These are phyloP conservation scores for Takifugu rubripes DNA, from an alignment of 2,797 vertebrate species.

Conservation along the genomic window DNA sequence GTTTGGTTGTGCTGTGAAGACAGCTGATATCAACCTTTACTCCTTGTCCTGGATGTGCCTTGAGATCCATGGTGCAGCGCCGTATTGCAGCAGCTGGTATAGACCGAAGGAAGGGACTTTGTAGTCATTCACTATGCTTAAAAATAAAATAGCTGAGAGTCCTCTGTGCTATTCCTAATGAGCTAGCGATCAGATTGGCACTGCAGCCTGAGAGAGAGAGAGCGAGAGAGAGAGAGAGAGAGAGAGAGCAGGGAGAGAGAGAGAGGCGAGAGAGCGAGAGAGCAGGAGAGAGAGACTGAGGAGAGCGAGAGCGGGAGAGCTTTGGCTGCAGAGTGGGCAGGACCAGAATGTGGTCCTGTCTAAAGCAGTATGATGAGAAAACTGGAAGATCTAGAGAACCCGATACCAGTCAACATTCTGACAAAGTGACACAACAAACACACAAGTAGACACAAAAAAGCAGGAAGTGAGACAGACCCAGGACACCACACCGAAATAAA, in stretches of 20 bases:
- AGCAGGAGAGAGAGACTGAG: conserved; percentile 6
- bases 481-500: conserved; percentile 26
- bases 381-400: not conserved
- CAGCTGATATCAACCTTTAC: conserved; percentile 31
- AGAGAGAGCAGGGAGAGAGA: conserved; percentile 11
- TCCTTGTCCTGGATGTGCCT: conserved; percentile 27
- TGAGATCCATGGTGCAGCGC: conserved; percentile 17
- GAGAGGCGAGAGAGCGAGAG: conserved; percentile 19
- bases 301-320: conserved; percentile 14
- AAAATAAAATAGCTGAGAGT: conserved; percentile 21
- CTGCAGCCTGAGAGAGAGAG: conserved; percentile 50
- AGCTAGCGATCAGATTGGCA: conserved; percentile 39
- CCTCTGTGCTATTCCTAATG: conserved; percentile 52
- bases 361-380: conserved; percentile 47
- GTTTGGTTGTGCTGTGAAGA: conserved; percentile 40
- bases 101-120: conserved; percentile 13
- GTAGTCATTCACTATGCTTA: conserved; percentile 20
- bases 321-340: conserved; percentile 63
- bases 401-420: no score
- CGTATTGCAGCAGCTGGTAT: conserved; percentile 22
- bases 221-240: conserved; percentile 33
- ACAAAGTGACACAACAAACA: not conserved
- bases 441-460: not conserved
- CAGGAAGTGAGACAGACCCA: conserved; percentile 30
- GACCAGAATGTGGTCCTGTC: conserved; percentile 38